phyloP scores from a whole-genome alignment of 2,888 invertebrate species.

The Cotesia congregata region DNA sequence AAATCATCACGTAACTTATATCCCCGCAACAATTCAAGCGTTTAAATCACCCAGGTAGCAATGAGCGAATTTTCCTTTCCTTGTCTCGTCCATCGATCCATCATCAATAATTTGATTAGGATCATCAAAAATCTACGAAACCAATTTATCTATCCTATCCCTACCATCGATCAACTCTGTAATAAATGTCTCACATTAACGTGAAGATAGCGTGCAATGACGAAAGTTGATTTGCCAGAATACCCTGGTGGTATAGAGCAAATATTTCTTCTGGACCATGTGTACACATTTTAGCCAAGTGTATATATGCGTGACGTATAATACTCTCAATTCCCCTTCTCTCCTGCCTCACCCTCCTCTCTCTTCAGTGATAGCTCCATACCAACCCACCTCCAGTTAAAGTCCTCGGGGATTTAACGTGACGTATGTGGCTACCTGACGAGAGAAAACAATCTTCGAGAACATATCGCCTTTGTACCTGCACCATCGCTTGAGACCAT shows the following conservation, averaged over 20 bases:
- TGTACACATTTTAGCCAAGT: neutral
- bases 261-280: constrained; percentile 1
- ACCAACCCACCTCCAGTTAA: constrained; percentile 59
- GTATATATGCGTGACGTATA: neutral
- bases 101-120: neutral
- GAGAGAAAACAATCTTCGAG: constrained; percentile 71
- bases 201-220: constrained; percentile 68
- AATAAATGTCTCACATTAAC: constrained; percentile 58
- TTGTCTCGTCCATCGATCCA: neutral
- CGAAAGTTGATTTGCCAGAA: constrained; percentile 70
- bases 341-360: constrained; percentile 56
- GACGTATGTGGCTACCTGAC: constrained; percentile 71
- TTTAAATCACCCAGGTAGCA: neutral
- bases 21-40: too few relatives aligned
- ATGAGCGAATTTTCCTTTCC: neutral
- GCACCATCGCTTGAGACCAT: constrained; percentile 32
- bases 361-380: constrained; percentile 67
- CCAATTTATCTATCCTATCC: neutral
- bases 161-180: neutral
- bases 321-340: neutral
- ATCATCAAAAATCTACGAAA: neutral
- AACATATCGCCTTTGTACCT: constrained; percentile 63
- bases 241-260: constrained; percentile 2
- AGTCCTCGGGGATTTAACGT: constrained; percentile 62
- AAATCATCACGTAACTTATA: too few relatives aligned